phyloP scores from a whole-genome alignment of 2,888 invertebrate species.

The Galerucella pusilla region DNA sequence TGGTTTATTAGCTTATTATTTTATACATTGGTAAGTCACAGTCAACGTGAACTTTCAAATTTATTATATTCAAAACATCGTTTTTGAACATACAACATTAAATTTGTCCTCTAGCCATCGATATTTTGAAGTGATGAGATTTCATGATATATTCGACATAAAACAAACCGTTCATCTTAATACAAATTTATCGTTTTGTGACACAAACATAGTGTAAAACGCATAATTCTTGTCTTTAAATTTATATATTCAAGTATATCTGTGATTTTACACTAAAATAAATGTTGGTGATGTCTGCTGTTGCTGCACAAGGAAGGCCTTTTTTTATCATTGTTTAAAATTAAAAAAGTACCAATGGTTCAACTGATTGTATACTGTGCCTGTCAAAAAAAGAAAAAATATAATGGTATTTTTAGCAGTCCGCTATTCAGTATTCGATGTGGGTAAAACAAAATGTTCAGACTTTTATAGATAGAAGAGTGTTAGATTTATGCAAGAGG shows the following conservation, averaged over 20 bases:
- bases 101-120: too few relatives aligned
- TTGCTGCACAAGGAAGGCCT: conserved; percentile 25
- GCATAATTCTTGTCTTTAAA: neutral
- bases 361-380: conserved; percentile 62
- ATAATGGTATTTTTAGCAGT: conserved; percentile 58
- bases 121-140: too few relatives aligned
- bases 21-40: too few relatives aligned
- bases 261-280: conserved; percentile 10
- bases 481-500: conserved; percentile 45
- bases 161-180: too few relatives aligned
- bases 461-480: conserved; percentile 40
- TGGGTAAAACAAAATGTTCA: conserved; percentile 52
- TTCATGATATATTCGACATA: too few relatives aligned
- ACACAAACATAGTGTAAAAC: neutral
- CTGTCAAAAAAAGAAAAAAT: conserved; percentile 54
- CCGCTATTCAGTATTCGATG: conserved; percentile 63
- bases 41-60: too few relatives aligned
- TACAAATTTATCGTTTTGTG: too few relatives aligned
- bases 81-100: too few relatives aligned
- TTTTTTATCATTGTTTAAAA: conserved; percentile 60
- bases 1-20: too few relatives aligned
- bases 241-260: too few relatives aligned
- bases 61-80: too few relatives aligned
- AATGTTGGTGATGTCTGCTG: conserved; percentile 9
- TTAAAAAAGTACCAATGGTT: conserved; percentile 56